Base-by-base conservation (phyloP, 2,113 vertebrate genomes). In the Xiphophorus hellerii region DNA sequence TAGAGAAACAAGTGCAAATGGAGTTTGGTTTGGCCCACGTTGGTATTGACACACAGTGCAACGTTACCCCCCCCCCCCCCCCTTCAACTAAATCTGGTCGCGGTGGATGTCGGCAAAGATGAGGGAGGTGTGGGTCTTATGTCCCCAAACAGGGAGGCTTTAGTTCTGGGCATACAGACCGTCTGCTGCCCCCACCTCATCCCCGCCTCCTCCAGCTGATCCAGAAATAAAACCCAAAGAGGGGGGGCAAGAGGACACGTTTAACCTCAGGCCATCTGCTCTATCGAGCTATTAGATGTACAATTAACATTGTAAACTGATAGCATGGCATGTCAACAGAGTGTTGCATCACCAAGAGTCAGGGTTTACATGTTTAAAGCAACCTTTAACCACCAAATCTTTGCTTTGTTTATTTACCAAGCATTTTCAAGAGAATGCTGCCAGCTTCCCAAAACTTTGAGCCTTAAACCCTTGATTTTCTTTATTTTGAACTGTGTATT, bases 1-100 rank as follows among this genome's bases (percentile, higher is more conserved):
- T 81, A 81, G 85, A 90, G 92, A 92, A 92, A 94, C 93, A 93
- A 94, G 93, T 92, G 92, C 89, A 92, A 93, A 91, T 90, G 84
- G 85, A 90, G 90, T 93, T 93, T 94, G 87, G 81, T 86, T 93
- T 93, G 91, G 92, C 92, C 62, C 61, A 5, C 62, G 27, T 74
- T 71, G 27, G 62, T 94, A 88, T 94, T 94, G 90, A 94, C 93
- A 89, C 86, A 89, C 76, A 88, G 89, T 86, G 91, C 91, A 89
- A 51, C 48, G 25, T 51, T 20, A 51, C 48, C 15, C 48, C 48
- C 90, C 79, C 89, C n/a, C n/a, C n/a, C n/a, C 84, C 83, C 92
- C 86, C 84, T 79, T 84, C 78, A 84, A 84, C 89, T 92, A 91
- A 88, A 87, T 90, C 81, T 90, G 90, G 90, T 79, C 37, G 60